Conservation (phyloP, 1,140 invertebrate genomes). For the Lepidurus arcticus region DNA sequence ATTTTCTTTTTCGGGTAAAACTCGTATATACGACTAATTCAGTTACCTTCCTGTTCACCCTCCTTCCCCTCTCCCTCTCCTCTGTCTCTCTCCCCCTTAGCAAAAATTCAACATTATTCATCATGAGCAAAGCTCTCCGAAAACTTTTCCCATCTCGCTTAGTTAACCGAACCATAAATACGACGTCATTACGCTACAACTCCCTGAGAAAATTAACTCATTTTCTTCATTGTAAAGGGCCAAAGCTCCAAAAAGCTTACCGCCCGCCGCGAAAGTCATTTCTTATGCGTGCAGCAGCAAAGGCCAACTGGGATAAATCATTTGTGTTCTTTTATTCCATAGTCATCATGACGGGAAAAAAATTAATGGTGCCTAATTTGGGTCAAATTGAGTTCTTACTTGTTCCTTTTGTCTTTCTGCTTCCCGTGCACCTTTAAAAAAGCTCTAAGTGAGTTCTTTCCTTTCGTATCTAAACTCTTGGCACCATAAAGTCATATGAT, state of each 20-base stretch:
- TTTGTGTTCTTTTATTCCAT: background rate
- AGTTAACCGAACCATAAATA: slow-evolving; percentile 12
- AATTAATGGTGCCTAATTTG: background rate
- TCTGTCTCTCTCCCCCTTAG: no score
- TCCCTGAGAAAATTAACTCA: slow-evolving; percentile 6
- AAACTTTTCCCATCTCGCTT: background rate
- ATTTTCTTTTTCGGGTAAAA: background rate
- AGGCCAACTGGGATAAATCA: background rate
- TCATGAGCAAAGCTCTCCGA: background rate
- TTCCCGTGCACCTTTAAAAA: background rate
- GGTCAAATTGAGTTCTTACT: slow-evolving; percentile 4
- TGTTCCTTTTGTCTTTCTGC: background rate
- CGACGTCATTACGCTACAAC: background rate
- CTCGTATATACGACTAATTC: background rate
- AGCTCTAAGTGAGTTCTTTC: background rate
- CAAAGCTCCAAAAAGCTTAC: slow-evolving; percentile 8
- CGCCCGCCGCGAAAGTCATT: slow-evolving; percentile 8
- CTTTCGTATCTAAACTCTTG: no score
- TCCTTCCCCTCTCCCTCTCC: no score
- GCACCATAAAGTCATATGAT: no score
- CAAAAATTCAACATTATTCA: no score
- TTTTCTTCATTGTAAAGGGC: background rate
- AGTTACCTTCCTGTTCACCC: slow-evolving; percentile 16
- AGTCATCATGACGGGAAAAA: slow-evolving; percentile 15
- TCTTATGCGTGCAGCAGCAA: slow-evolving; percentile 14